phyloP scores from a whole-genome alignment of 2,113 vertebrate genomes.

The Colinus virginianus region DNA sequence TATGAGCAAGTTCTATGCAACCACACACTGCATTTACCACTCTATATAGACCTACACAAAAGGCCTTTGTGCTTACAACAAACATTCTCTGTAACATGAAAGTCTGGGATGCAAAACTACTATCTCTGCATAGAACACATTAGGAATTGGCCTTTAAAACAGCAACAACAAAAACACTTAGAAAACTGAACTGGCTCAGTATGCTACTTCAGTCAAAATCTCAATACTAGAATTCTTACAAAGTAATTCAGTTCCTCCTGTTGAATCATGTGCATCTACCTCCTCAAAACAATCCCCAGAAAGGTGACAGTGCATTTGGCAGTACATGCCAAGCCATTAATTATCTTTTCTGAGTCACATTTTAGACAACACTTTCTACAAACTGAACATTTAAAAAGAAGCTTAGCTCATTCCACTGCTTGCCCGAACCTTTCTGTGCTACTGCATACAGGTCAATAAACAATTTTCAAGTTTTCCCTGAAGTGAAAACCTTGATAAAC shows the following conservation, averaged over 20 bases:
- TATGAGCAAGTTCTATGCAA: background rate
- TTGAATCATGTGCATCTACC: background rate
- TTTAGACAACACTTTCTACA: background rate
- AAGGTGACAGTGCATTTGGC: accelerated
- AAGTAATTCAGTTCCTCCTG: background rate
- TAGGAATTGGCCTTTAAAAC: background rate
- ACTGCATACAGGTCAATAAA: background rate
- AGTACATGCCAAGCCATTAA: background rate
- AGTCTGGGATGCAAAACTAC: background rate
- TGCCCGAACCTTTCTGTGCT: background rate
- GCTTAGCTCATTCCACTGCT: background rate
- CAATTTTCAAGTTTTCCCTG: background rate
- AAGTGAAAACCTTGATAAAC: background rate
- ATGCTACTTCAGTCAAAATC: background rate
- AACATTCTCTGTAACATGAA: background rate
- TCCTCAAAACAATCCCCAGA: background rate
- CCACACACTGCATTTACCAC: background rate
- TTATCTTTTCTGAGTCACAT: background rate
- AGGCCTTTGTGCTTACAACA: background rate
- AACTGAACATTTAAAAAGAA: background rate
- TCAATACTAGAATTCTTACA: background rate
- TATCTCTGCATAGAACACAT: background rate
- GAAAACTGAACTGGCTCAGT: background rate
- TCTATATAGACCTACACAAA: background rate
- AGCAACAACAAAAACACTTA: background rate